Base-by-base conservation (phyloP, 1,140 invertebrate species). In the Chionoecetes opilio region DNA sequence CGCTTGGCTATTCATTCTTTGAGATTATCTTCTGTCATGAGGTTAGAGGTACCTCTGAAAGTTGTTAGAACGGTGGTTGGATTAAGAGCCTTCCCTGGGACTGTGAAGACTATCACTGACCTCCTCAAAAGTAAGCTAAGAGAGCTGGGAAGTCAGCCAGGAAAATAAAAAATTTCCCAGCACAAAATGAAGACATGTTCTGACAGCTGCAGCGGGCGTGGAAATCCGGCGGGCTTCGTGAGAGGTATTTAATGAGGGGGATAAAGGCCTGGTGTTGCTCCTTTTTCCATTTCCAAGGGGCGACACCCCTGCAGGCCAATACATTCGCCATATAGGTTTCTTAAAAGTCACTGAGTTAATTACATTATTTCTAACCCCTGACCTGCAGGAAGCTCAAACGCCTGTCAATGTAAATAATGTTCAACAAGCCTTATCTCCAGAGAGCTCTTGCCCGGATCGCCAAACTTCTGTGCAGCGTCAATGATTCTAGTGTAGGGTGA, bases 341-440 rank as follows among this genome's bases (percentile, higher is more conserved):
- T 3, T 14, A 41, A 41, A 14, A 41, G 38, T 26, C 0, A 34
- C 0, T 32, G 9, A 92, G n/a, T 11, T 6, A n/a, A 82, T 92
- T 90, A 90, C n/a, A 5, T 90, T 9, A 37, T 90, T 1, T 8
- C 2, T 14, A n/a, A 90, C 88, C n/a, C 37, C 26, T 14, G 88
- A 90, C 29, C 3, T n/a, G 31, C 21, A 14, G 5, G 46, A 46
- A 38, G n/a, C 9, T 82, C 1, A 32, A 9, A 35, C 75, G 0
- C 35, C 14, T 38, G 34, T 26, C 46, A n/a, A 63, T 34, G 31
- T 82, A 75, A 82, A 82, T 75, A n/a, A 82, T 82, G 41, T 29
- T 93, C n/a, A n/a, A n/a, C 21, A 82, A 92, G n/a, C 17, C 17
- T 6, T 92, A 92, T 75, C 38, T n/a, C n/a, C n/a, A n/a, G n/a